These are phyloP conservation scores for Triplophysa yarkandensis DNA, from an alignment of 2,797 vertebrate species.

Conservation along the genomic window DNA sequence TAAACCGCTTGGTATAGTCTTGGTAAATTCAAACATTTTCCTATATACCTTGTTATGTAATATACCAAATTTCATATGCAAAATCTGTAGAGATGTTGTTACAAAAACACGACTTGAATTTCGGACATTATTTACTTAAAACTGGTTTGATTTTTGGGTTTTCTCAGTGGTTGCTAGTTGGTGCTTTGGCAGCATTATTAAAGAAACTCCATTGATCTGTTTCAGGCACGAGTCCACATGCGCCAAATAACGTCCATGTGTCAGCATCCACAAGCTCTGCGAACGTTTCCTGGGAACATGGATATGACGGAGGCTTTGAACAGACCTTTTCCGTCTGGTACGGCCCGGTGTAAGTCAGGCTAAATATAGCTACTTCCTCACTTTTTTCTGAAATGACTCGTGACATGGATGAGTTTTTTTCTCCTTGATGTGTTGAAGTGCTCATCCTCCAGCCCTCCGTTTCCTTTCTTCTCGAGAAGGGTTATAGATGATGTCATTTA, in stretches of 20 bases:
- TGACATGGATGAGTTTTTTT: not conserved
- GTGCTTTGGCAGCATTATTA: not conserved
- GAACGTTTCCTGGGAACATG: constrained; percentile 98
- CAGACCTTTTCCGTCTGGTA: constrained; percentile 99
- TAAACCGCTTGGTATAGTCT: not conserved
- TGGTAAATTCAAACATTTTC: too few relatives aligned
- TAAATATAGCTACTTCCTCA: constrained; percentile 40
- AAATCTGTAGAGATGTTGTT: too few relatives aligned
- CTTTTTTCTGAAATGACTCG: constrained; percentile 13
- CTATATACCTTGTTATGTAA: too few relatives aligned
- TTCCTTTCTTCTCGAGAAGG: not conserved
- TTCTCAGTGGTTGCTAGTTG: not conserved
- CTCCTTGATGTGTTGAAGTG: not conserved
- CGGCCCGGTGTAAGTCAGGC: constrained; percentile 98
- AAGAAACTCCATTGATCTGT: constrained; percentile 41
- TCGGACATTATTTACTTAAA: too few relatives aligned
- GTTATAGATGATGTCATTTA: not conserved
- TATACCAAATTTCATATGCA: too few relatives aligned
- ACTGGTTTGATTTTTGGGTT: not conserved
- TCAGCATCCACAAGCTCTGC: constrained; percentile 91
- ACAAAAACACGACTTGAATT: too few relatives aligned
- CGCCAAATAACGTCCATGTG: constrained; percentile 91
- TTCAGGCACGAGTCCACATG: constrained; percentile 96
- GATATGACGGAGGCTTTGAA: constrained; percentile 97
- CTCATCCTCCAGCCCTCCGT: not conserved